These are phyloP conservation scores for Smittia sp. DNA, from an alignment of 2,888 invertebrate genomes.

Conservation along the genomic window DNA sequence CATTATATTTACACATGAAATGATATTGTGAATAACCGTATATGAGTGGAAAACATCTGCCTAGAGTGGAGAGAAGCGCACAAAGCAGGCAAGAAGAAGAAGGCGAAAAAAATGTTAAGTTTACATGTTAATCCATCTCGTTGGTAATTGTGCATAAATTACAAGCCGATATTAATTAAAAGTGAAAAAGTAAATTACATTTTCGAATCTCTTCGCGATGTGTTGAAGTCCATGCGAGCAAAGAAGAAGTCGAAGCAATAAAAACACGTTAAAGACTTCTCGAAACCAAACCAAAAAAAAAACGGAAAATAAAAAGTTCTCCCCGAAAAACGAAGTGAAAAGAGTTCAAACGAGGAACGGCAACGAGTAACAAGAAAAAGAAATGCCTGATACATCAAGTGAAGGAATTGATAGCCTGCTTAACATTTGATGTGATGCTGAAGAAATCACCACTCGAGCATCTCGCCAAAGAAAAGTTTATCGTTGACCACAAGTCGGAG, in stretches of 20 bases:
- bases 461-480: conserved; percentile 1
- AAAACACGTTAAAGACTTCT: conserved; percentile 15
- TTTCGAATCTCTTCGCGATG: conserved; percentile 14
- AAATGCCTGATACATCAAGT: conserved; percentile 36
- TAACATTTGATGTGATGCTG: conserved; percentile 29
- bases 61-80: conserved; percentile 20
- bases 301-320: no score
- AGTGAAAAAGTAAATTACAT: conserved; percentile 27
- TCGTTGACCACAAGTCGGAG: neutral
- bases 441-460: neutral
- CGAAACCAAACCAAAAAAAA: conserved; percentile 27
- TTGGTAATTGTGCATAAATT: conserved; percentile 41
- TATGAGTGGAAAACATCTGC: conserved; percentile 38
- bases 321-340: conserved; percentile 1
- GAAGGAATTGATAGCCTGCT: conserved; percentile 35
- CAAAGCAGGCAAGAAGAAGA: conserved; percentile 15
- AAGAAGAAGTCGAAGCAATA: conserved; percentile 20
- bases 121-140: conserved; percentile 40
- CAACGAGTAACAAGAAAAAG: conserved; percentile 27
- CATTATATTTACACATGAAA: conserved; percentile 39
- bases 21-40: conserved; percentile 39
- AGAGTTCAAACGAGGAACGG: conserved; percentile 11
- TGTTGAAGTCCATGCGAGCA: neutral
- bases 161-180: conserved; percentile 36
- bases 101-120: conserved; percentile 33